Evolutionary conservation across 2,113 vertebrate genomes (phyloP).

Genomic region (Nannobrachium achirus): DNA sequence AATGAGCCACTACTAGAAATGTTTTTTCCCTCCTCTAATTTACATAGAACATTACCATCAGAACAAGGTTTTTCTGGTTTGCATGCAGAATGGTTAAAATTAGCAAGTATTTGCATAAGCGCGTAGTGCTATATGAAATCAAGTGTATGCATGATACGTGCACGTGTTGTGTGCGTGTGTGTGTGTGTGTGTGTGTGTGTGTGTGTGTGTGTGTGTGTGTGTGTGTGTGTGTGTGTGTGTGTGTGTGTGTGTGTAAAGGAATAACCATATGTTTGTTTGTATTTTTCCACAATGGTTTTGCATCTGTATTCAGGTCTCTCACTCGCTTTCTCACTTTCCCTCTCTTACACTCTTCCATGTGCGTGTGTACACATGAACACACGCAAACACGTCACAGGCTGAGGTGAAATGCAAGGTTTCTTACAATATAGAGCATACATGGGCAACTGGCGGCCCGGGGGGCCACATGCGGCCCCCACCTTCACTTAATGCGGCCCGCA

Average conservation of each 20-base stretch:
- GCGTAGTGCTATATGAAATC: constrained; percentile 9
- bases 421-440: too few relatives aligned
- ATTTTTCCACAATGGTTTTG: constrained; percentile 59
- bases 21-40: constrained; percentile 15
- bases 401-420: background rate
- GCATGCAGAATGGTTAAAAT: background rate
- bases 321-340: background rate
- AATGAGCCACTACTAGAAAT: constrained; percentile 25
- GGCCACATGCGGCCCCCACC: too few relatives aligned
- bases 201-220: constrained; percentile 11
- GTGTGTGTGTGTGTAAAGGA: constrained; percentile 4
- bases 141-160: constrained; percentile 13
- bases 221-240: constrained; percentile 3
- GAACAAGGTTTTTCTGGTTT: constrained; percentile 19
- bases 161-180: constrained; percentile 1
- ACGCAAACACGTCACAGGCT: background rate
- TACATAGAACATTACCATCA: constrained; percentile 46
- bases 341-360: background rate
- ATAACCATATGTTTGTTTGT: constrained; percentile 50
- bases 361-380: too few relatives aligned
- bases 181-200: constrained; percentile 8
- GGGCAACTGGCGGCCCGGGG: too few relatives aligned
- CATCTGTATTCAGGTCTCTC: constrained; percentile 58
- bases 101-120: constrained; percentile 41
- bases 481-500: too few relatives aligned